Evolutionary conservation across 2,797 vertebrate species (phyloP), one percentile per base, ranked within the genome.

Genomic region (Zonotrichia albicollis): DNA sequence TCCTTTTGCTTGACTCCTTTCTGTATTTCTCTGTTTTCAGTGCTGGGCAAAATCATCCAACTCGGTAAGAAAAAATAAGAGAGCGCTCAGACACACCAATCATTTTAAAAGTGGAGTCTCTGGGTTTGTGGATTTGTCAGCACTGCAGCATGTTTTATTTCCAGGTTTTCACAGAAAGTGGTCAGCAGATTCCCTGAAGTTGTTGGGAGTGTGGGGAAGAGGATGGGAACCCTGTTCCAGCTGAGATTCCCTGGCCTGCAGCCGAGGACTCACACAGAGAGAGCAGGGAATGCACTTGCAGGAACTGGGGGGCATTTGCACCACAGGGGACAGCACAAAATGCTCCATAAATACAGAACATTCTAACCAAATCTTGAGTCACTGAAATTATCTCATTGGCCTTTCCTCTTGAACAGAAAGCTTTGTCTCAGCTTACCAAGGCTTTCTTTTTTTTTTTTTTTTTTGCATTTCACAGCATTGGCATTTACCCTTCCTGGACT

Each of bases 321-420:
- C 27, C 45, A 17, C 12, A 7, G 80, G 34, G 71, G 64, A 36
- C 42, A 77, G 68, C 20, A 50, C 68, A 79, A 77, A 93, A 70
- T 4, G 62, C 36, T 90, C 64, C 23, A 23, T 53, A 93, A 96
- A 96, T 80, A 84, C 4, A 25, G 84, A 94, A 82, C 71, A 4
- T 89, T 95, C 84, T 61, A 90, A 94, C 90, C 75, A 58, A 92
- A 96, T 72, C 90, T 32, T 82, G 72, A 93, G 86, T 95, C 92
- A 90, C 9, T 85, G 72, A 29, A 43, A 94, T 95, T 16, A 87
- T 22, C 75, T 95, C 94, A 92, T 6, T 60, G 78, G 53, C 84
- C 86, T 95, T 94, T 74, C 16, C 48, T 74, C 60, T 82, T 50
- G n/a, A 84, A 89, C 68, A 85, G 42, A 80, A 80, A 71, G 61